Evolutionary conservation across 2,113 vertebrate genomes (phyloP), one percentile per base, ranked within the genome.

Genomic region (Phrynocephalus versicolor): DNA sequence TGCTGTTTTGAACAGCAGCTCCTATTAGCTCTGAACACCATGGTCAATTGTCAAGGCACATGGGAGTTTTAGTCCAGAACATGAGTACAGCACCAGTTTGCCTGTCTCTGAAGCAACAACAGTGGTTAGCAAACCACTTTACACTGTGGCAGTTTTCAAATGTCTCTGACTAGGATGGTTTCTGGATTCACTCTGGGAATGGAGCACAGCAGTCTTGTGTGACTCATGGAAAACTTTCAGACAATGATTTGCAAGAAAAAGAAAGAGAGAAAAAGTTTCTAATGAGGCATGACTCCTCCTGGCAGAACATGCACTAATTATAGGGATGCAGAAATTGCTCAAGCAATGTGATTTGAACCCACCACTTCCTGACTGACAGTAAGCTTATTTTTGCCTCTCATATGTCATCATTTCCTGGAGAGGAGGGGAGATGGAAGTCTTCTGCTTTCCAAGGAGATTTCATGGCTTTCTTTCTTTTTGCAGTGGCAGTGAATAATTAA

Each of bases 401-500:
- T 37, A 2, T 0, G 0, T 1, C 64, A 3, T 0, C 80, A 45
- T 45, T 79, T 0, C 82, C 0, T 1, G 0, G 37, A 45, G 45
- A 41, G 9, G 0, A 55, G 5, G 67, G 41, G 74, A 27, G 27
- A 13, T 67, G 81, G 51, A 16, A 10, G 23, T 1, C 0, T 35
- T n/a, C 27, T 9, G 0, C 10, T 55, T 64, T 72, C 87, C 64
- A 30, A 84, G 80, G 62, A n/a, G 57, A 62, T 72, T 2, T 41
- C 62, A 57, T 13, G 6, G 37, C 0, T 62, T 88, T 80, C 51
- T n/a, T 45, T 62, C 37, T 74, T 9, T 74, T 41, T 51, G 15
- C 81, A 85, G 87, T 2, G 81, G 33, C 81, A 83, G 62, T 30
- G 60, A 69, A 80, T 64, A 88, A 78, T 92, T 88, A 85, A 89